phyloP scores from a whole-genome alignment of 2,113 vertebrate genomes.

The Microtus montanus region DNA sequence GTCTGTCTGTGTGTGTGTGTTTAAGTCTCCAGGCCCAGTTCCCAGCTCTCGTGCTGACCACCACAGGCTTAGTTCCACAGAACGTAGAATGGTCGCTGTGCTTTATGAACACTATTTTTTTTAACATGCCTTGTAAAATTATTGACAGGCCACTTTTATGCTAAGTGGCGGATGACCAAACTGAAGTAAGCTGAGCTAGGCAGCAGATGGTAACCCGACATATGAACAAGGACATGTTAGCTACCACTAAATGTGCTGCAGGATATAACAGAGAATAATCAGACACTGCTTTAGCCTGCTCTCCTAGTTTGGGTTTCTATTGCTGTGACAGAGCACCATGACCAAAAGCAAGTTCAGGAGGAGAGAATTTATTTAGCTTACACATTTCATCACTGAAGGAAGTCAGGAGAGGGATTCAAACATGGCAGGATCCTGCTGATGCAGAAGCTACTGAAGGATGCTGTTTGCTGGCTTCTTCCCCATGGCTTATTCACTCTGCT shows the following conservation, averaged over 20 bases:
- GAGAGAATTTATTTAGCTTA: not conserved
- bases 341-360: not conserved
- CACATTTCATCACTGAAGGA: not conserved
- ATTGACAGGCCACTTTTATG: not conserved
- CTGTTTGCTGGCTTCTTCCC: not conserved
- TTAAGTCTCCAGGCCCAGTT: no score
- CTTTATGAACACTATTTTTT: not conserved
- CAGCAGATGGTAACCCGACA: not conserved
- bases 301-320: not conserved
- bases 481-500: not conserved
- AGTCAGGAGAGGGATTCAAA: not conserved
- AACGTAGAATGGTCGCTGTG: no score
- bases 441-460: not conserved
- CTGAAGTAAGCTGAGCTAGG: not conserved
- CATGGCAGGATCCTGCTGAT: not conserved
- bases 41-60: no score
- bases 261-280: not conserved
- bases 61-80: no score
- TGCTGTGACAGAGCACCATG: not conserved
- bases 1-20: no score
- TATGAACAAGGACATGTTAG: not conserved
- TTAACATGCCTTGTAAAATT: not conserved
- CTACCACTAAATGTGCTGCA: not conserved
- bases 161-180: not conserved
- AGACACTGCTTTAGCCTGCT: not conserved